Evolutionary conservation across 2,113 vertebrate genomes (phyloP).

Genomic region (Coregonus clupeaformis): DNA sequence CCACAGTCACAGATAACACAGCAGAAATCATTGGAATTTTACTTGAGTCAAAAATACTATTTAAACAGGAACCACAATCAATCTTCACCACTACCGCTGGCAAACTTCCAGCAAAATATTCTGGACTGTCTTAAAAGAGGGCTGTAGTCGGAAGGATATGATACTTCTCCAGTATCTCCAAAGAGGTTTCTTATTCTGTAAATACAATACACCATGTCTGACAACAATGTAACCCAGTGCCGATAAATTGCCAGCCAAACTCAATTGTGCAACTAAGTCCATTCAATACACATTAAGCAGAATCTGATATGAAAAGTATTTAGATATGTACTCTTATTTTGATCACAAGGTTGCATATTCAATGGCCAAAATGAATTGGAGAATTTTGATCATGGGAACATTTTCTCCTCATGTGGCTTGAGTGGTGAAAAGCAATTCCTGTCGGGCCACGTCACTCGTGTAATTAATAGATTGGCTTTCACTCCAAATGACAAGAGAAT

Average conservation of each 20-base stretch:
- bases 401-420: background rate
- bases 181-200: background rate
- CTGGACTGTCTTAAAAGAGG: background rate
- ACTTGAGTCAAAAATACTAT: background rate
- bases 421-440: background rate
- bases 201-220: background rate
- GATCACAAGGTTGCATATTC: too few species aligned
- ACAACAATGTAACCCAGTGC: background rate
- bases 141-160: too few species aligned
- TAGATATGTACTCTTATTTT: too few species aligned
- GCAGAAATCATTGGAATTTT: too few species aligned
- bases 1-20: too few species aligned
- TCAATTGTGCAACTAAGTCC: too few species aligned
- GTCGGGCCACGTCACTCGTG: background rate
- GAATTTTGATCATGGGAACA: background rate
- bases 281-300: too few species aligned
- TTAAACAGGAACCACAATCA: background rate
- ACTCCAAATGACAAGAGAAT: slow-evolving; percentile 8
- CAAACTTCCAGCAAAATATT: background rate
- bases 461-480: background rate
- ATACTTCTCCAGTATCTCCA: too few species aligned
- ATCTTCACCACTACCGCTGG: too few species aligned
- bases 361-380: too few species aligned
- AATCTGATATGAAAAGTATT: background rate
- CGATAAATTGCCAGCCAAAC: background rate